phyloP scores from a whole-genome alignment of 2,888 invertebrate genomes.

The Melanostoma mellinum region DNA sequence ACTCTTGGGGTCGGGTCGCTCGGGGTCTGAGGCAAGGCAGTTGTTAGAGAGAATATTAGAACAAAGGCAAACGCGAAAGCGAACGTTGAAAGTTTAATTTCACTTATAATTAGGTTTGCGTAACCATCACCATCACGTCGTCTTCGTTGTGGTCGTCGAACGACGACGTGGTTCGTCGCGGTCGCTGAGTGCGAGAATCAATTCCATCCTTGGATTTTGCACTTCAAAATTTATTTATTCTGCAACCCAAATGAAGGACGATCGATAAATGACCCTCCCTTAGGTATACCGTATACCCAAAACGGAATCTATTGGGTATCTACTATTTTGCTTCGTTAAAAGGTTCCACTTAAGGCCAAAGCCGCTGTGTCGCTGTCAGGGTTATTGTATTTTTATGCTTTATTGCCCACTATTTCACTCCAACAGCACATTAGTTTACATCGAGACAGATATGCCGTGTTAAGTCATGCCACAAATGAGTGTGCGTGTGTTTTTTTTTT shows the following conservation, averaged over 20 bases:
- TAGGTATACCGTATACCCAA: background rate
- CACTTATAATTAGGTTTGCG: constrained; percentile 10
- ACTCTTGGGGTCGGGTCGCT: background rate
- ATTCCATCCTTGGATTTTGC: constrained; percentile 25
- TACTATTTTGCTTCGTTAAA: constrained; percentile 28
- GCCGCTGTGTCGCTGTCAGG: constrained; percentile 30
- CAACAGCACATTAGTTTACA: constrained; percentile 40
- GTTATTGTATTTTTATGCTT: constrained; percentile 59
- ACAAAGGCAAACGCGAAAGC: constrained; percentile 3
- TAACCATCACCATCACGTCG: background rate
- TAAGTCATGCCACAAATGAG: constrained; percentile 44
- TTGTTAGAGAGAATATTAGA: background rate
- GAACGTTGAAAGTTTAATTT: constrained; percentile 5
- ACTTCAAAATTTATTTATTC: constrained; percentile 19
- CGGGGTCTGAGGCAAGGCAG: background rate
- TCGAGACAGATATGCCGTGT: constrained; percentile 22
- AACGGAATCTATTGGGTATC: constrained; percentile 19
- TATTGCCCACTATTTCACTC: constrained; percentile 21
- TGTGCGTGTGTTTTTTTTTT: constrained; percentile 9
- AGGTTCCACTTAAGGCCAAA: constrained; percentile 42
- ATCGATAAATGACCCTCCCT: constrained; percentile 39
- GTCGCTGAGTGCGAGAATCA: constrained; percentile 1
- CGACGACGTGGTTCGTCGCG: no score
- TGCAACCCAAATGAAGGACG: constrained; percentile 24
- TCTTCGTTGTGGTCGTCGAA: no score